Evolutionary conservation across 2,113 vertebrate species (phyloP).

Genomic region (Tinamus guttatus): DNA sequence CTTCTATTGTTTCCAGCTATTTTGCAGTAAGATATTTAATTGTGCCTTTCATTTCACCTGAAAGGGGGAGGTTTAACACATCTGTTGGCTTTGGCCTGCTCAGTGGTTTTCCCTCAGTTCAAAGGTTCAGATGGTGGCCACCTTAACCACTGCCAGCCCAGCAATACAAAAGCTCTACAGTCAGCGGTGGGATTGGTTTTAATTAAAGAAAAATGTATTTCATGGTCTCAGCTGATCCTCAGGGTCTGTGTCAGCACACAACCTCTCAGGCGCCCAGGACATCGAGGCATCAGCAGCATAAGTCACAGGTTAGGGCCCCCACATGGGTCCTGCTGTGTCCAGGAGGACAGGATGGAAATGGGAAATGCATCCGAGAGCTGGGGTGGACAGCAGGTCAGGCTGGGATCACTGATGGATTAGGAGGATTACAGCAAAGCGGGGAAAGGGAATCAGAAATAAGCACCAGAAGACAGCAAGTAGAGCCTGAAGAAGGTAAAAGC

Average conservation of each 20-base stretch:
- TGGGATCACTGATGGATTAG: neutral
- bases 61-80: neutral
- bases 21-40: neutral
- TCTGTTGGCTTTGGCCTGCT: neutral
- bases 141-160: neutral
- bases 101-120: neutral
- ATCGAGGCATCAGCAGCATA: rapidly evolving
- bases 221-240: neutral
- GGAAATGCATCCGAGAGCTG: rapidly evolving
- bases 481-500: neutral
- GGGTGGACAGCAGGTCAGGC: neutral
- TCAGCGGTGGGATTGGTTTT: neutral
- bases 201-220: neutral
- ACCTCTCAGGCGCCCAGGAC: neutral
- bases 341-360: neutral
- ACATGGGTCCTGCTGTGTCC: neutral
- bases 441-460: neutral
- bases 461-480: neutral
- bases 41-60: neutral
- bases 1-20: neutral
- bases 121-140: rapidly evolving
- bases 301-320: rapidly evolving
- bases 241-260: neutral
- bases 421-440: neutral
- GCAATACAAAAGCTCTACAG: neutral